Evolutionary conservation across 2,113 vertebrate species (phyloP), one percentile per base, ranked within the genome.

Genomic region (Odocoileus virginianus): DNA sequence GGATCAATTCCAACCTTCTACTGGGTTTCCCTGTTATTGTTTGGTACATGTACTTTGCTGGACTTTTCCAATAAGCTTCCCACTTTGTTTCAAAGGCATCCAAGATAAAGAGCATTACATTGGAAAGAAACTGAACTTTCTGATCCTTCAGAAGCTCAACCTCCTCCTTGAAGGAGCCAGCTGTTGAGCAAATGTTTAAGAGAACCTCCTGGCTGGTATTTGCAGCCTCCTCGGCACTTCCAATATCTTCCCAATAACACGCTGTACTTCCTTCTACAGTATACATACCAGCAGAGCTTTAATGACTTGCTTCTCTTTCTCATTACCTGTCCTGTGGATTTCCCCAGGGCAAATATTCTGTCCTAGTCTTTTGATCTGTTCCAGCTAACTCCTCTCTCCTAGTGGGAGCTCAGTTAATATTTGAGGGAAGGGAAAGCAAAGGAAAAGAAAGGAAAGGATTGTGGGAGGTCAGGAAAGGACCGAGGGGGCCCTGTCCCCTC

Each of bases 1-100:
- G 86, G 91, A 89, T 84, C 78, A 33, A 52, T 91, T 95, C 92
- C 96, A 97, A 1, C 54, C 89, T 94, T 91, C 92, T 74, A 5
- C 82, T 64, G 40, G 54, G n/a, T 55, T 88, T 74, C 92, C 55
- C 76, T 87, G 23, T 76, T 60, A 67, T 50, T 71, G 43, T 85
- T 89, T 13, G 14, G 45, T 67, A 15, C n/a, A 23, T 2, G 2
- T 27, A 16, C 12, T 55, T 71, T 60, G 28, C 30, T 60, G 60
- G 5, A 28, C 52, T 91, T 76, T 67, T 96, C 81, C 87, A 60
- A 71, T 43, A 92, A 71, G 60, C 90, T 78, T 87, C 84, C 36
- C 23, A 55, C 40, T 78, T 58, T 86, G 6, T 33, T 58, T 64
- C 1, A 0, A 92, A 92, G 57, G 40, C 28, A 57, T 43, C 43